Conservation (phyloP, 64 coral and sea anemone genomes). For the Stichodactyla helianthus region DNA sequence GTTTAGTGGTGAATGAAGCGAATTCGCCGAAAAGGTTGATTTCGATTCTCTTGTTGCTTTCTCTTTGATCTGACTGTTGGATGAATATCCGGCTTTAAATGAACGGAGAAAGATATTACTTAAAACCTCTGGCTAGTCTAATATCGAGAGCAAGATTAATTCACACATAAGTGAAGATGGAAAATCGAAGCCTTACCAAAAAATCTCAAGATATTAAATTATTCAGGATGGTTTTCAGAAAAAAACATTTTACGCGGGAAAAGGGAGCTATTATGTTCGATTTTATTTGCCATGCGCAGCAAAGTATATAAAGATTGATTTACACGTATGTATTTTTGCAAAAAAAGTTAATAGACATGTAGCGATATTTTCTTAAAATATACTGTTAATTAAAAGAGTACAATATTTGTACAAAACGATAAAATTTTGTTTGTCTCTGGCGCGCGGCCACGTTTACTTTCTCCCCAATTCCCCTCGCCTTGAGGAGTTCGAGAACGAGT, state of each 20-base stretch:
- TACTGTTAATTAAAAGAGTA: conserved; percentile 8
- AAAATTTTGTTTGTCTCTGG: background rate
- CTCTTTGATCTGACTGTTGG: too few species aligned
- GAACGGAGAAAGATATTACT: too few species aligned
- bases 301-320: background rate
- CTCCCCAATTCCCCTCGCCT: too few species aligned
- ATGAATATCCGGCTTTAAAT: too few species aligned
- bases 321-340: background rate
- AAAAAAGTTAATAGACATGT: background rate
- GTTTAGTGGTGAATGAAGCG: too few species aligned
- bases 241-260: background rate
- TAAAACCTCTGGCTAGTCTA: too few species aligned
- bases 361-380: conserved; percentile 11
- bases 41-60: too few species aligned
- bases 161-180: too few species aligned
- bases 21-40: too few species aligned
- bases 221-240: background rate
- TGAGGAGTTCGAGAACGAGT: too few species aligned
- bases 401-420: conserved; percentile 16
- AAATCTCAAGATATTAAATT: background rate
- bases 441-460: too few species aligned
- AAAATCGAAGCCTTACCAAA: background rate
- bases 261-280: background rate
- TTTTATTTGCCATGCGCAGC: background rate
- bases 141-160: too few species aligned